These are phyloP conservation scores for Drosophila tanythrix DNA, from an alignment of 2,888 invertebrate genomes.

Conservation along the genomic window DNA sequence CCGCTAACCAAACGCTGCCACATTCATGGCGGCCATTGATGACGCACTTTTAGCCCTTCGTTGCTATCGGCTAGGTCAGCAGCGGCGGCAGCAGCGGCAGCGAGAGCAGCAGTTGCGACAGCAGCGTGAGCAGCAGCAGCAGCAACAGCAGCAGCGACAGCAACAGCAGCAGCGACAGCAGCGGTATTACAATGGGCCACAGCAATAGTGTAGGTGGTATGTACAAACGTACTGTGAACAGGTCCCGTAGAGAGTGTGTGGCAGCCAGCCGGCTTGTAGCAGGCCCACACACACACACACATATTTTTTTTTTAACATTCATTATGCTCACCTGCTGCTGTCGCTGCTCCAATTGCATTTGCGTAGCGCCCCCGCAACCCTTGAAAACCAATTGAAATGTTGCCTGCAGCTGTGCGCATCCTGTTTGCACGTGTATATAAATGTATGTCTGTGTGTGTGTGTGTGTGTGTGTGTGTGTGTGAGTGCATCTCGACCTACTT, in stretches of 20 bases:
- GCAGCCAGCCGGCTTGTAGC: slow-evolving; percentile 58
- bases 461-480: slow-evolving; percentile 14
- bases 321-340: slow-evolving; percentile 72
- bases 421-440: slow-evolving; percentile 25
- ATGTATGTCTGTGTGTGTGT: background rate
- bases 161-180: background rate
- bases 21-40: slow-evolving; percentile 80
- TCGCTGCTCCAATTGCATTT: slow-evolving; percentile 35
- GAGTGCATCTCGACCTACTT: slow-evolving; percentile 76
- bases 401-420: slow-evolving; percentile 62
- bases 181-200: slow-evolving; percentile 6
- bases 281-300: slow-evolving; percentile 16
- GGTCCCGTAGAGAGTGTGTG: slow-evolving; percentile 1
- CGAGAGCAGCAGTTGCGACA: slow-evolving; percentile 18
- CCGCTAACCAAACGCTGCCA: slow-evolving; percentile 45
- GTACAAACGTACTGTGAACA: slow-evolving; percentile 4
- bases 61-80: slow-evolving; percentile 65
- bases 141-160: background rate
- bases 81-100: slow-evolving; percentile 17
- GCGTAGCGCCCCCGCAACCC: slow-evolving; percentile 40
- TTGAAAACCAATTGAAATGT: slow-evolving; percentile 71
- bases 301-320: slow-evolving; percentile 36
- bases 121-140: slow-evolving; percentile 5
- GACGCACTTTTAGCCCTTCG: slow-evolving; percentile 83
- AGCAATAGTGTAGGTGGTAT: slow-evolving; percentile 24